Conservation (phyloP, 1,140 invertebrate species). For the Caenorhabditis brenneri region DNA sequence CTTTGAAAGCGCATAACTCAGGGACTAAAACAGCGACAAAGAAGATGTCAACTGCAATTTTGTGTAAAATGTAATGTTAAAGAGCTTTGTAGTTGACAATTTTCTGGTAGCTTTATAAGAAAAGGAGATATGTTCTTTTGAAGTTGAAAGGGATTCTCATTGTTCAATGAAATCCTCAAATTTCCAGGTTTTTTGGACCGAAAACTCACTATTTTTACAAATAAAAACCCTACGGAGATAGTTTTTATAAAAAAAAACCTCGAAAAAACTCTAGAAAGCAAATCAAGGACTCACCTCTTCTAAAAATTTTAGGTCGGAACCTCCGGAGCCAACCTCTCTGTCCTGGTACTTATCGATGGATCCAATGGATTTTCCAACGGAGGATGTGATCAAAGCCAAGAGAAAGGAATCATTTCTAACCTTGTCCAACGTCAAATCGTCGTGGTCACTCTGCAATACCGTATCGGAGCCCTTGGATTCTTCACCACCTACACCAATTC, state of each 20-base stretch:
- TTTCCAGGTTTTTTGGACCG: too few species aligned
- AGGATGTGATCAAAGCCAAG: slow-evolving; percentile 40
- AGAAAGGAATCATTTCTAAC: slow-evolving; percentile 63
- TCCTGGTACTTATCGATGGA: slow-evolving; percentile 68
- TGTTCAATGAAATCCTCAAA: too few species aligned
- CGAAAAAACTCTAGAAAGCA: not conserved
- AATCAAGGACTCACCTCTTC: not conserved
- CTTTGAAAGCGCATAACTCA: not conserved
- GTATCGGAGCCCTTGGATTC: slow-evolving; percentile 65
- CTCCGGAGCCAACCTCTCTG: slow-evolving; percentile 42
- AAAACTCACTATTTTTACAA: too few species aligned
- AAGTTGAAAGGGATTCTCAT: too few species aligned
- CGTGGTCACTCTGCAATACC: slow-evolving; percentile 63
- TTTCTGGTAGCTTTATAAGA: not conserved
- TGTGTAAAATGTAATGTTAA: too few species aligned
- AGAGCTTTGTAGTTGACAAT: not conserved
- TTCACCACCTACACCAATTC: slow-evolving; percentile 59
- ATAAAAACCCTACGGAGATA: too few species aligned
- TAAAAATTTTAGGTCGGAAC: slow-evolving; percentile 14
- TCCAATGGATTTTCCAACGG: slow-evolving; percentile 44
- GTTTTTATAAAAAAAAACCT: too few species aligned
- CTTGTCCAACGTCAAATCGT: slow-evolving; percentile 73
- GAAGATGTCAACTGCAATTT: too few species aligned
- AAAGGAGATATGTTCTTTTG: not conserved
- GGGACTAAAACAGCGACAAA: too few species aligned